phyloP scores from a whole-genome alignment of 2,797 vertebrate genomes.

The Notolepis coatsorum region DNA sequence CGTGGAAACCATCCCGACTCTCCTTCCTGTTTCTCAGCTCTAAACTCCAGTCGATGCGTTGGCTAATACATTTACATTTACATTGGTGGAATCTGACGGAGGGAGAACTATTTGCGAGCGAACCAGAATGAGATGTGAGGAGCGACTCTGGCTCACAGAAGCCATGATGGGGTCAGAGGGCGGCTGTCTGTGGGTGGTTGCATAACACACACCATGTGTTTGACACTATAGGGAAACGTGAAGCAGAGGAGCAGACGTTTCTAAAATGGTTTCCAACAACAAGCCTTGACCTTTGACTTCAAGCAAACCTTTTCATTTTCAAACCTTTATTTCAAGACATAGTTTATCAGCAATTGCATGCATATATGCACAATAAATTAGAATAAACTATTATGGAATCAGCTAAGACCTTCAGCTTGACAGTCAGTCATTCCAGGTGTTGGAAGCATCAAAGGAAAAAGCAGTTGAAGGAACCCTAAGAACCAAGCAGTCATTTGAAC shows the following conservation, averaged over 20 bases:
- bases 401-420: too few species aligned
- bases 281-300: not conserved
- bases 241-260: not conserved
- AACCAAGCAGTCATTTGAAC: too few species aligned
- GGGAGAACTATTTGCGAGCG: not conserved
- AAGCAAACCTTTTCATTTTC: not conserved
- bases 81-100: not conserved
- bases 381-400: too few species aligned
- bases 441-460: too few species aligned
- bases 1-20: too few species aligned
- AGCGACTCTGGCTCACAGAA: not conserved
- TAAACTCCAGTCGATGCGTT: too few species aligned
- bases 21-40: too few species aligned
- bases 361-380: too few species aligned
- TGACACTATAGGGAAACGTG: not conserved
- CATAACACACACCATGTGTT: conserved; percentile 22
- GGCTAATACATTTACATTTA: too few species aligned
- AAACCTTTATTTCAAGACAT: too few species aligned
- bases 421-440: not conserved
- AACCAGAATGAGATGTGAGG: not conserved
- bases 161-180: not conserved
- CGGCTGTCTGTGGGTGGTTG: conserved; percentile 1
- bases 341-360: not conserved
- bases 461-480: too few species aligned
- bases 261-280: conserved; percentile 6